phyloP scores from a whole-genome alignment of 2,888 invertebrate species.

The Drosophila recens region DNA sequence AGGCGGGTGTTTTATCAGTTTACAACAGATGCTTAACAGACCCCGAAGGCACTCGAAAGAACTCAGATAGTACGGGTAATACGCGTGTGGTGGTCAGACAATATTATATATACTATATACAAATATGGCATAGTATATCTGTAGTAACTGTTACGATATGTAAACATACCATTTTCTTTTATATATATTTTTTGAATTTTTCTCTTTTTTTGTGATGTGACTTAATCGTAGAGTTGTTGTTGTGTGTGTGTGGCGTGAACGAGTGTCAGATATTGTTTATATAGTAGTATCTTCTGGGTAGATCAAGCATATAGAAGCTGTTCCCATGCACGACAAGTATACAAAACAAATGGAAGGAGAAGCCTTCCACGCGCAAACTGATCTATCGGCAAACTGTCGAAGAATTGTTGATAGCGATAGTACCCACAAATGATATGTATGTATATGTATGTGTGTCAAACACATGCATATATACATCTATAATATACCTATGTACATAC shows the following conservation, averaged over 20 bases:
- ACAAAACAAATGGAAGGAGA: slow-evolving; percentile 54
- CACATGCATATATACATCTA: neutral
- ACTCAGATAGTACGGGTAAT: slow-evolving; percentile 14
- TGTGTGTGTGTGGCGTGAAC: neutral
- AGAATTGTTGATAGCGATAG: slow-evolving; percentile 76
- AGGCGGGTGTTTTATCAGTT: slow-evolving; percentile 12
- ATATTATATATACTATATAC: neutral
- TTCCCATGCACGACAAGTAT: slow-evolving; percentile 3
- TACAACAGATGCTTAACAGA: slow-evolving; percentile 18
- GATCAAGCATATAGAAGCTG: slow-evolving; percentile 8
- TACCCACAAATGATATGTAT: slow-evolving; percentile 51
- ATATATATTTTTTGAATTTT: neutral
- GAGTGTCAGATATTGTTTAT: neutral
- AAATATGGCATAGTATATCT: neutral
- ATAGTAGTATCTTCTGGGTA: neutral
- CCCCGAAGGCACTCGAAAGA: slow-evolving; percentile 12
- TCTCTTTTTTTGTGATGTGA: neutral
- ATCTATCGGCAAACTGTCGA: slow-evolving; percentile 82
- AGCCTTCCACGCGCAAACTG: slow-evolving; percentile 77
- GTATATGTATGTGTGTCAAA: slow-evolving; percentile 6
- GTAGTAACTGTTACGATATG: slow-evolving; percentile 16
- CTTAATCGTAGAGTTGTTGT: slow-evolving; percentile 3
- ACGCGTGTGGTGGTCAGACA: neutral
- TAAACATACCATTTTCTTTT: slow-evolving; percentile 52
- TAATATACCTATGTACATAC: slow-evolving; percentile 17